Conservation (phyloP, 2,888 invertebrate genomes). For the Glomeris marginata region DNA sequence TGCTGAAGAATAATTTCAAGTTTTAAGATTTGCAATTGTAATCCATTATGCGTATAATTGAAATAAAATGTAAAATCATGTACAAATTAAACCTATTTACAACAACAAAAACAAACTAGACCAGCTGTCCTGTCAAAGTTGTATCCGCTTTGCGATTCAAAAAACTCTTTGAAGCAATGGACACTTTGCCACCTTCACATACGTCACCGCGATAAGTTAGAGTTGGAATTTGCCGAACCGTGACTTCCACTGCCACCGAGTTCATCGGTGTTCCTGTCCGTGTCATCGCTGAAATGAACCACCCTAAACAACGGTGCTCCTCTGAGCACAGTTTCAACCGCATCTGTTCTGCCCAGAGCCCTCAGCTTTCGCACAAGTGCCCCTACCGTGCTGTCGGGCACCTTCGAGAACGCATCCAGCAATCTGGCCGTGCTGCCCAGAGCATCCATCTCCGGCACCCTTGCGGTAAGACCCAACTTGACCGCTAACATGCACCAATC, state of each 20-base stretch:
- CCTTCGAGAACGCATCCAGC: slow-evolving; percentile 36
- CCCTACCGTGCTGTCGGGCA: slow-evolving; percentile 33
- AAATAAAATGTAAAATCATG: too few relatives aligned
- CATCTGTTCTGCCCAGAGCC: slow-evolving; percentile 45
- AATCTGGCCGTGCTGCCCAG: slow-evolving; percentile 27
- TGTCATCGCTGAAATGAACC: slow-evolving; percentile 17
- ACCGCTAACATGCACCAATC: slow-evolving; percentile 42
- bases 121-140: too few relatives aligned
- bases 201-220: slow-evolving; percentile 14
- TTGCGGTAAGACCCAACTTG: slow-evolving; percentile 38
- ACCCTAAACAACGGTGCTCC: slow-evolving; percentile 36
- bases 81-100: too few relatives aligned
- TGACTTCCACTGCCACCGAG: slow-evolving; percentile 10
- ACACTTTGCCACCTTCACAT: too few relatives aligned
- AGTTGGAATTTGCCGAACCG: slow-evolving; percentile 15
- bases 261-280: slow-evolving; percentile 12
- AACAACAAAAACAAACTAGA: too few relatives aligned
- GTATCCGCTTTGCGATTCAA: too few relatives aligned
- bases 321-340: slow-evolving; percentile 40
- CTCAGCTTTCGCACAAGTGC: slow-evolving; percentile 40
- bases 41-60: too few relatives aligned
- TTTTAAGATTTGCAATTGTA: too few relatives aligned
- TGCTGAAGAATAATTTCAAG: too few relatives aligned
- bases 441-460: slow-evolving; percentile 30
- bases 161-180: too few relatives aligned